A percentile compares a stretch with the other conserved stretches of the same genome.
Evolutionary conservation across 2,888 invertebrate species (phyloP).

Genomic region (Tinea semifulvella): DNA sequence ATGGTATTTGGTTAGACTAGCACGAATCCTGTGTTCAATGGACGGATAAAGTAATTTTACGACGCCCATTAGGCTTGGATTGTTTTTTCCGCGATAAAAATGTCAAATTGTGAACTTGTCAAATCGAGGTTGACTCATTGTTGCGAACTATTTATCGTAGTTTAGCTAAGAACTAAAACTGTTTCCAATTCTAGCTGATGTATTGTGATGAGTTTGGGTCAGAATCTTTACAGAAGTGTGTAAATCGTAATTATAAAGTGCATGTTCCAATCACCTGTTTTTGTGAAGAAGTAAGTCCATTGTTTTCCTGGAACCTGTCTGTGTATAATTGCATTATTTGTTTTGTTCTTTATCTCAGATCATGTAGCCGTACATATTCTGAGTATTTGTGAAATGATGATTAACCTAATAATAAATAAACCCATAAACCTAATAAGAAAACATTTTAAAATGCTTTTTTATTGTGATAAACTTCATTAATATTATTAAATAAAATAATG

Average conservation of each 20-base stretch:
- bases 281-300: background rate
- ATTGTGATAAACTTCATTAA: no score
- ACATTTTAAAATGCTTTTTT: no score
- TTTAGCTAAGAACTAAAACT: background rate
- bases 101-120: constrained; percentile 64
- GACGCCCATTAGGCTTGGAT: constrained; percentile 28
- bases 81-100: constrained; percentile 55
- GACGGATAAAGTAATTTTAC: constrained; percentile 31
- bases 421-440: no score
- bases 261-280: background rate
- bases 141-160: constrained; percentile 34
- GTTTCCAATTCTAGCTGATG: no score
- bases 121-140: constrained; percentile 64
- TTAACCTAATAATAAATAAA: no score
- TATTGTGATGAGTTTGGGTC: no score
- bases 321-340: background rate
- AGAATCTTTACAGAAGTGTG: no score
- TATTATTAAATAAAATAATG: no score
- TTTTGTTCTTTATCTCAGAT: no score
- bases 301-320: background rate
- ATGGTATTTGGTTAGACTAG: constrained; percentile 33
- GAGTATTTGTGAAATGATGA: no score
- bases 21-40: constrained; percentile 28
- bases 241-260: no score
- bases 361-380: no score